Base-by-base conservation (phyloP, 1,140 invertebrate genomes). In the Melipona quadrifasciata region DNA sequence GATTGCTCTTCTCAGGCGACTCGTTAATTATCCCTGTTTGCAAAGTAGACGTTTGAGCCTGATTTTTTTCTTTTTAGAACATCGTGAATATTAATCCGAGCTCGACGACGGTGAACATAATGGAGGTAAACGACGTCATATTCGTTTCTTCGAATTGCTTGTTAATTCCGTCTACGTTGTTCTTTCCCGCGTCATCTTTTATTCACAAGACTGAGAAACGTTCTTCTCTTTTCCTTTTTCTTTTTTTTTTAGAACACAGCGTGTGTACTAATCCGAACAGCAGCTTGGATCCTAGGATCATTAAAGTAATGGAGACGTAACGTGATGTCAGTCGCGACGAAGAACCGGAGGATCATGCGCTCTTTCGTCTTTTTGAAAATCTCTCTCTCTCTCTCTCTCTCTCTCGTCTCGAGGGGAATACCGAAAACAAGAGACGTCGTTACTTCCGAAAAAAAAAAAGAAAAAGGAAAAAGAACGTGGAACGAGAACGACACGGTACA, bases 21-120 rank as follows among this genome's bases (percentile, higher is more conserved):
- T 61, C 11, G 11, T 61, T 61, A 61, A 61, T 61, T n/a, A 21
- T 1, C 0, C 58, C 11, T 4, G 24, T 1, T 0, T 0, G 24
- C 24, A 12, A 14, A 4, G 0, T 5, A 10, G 11, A 61, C 11
- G 12, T 14, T 5, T 1, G 24, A n/a, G 14, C 12, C 24, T n/a
- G 12, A n/a, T n/a, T n/a, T 12, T 21, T 19, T 21, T 61, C 14
- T n/a, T 21, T 68, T 31, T 34, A 21, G 10, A 12, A 34, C 24
- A 0, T 34, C 19, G 17, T 68, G 17, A 21, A 21, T 68, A 34
- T 34, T 67, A 67, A 67, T 34, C 27, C 19, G 19, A 16, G 21
- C 19, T 21, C 6, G 6, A 61, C 21, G 58, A 31, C n/a, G 17
- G 17, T 2, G 6, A 14, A 21, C 11, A 31, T 16, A 19, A 34